phyloP scores from a whole-genome alignment of 1,140 invertebrate genomes.

The Teleopsis dalmanni region DNA sequence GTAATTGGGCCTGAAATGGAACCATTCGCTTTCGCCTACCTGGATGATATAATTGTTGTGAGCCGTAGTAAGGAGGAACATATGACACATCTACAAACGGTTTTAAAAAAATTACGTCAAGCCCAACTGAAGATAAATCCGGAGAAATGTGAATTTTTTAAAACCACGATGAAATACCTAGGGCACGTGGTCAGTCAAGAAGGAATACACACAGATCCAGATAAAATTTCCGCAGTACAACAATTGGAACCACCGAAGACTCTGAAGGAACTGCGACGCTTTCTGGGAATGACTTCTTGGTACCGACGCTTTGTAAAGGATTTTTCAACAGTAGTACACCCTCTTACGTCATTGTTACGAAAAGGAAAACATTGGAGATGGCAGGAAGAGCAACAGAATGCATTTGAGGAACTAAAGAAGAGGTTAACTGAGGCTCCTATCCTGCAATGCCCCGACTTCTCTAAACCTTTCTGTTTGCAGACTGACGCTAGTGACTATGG shows the following conservation, averaged over 20 bases:
- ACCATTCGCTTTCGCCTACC: conserved; percentile 30
- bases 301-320: conserved; percentile 36
- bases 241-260: conserved; percentile 22
- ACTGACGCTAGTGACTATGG: conserved; percentile 3
- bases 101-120: conserved; percentile 9
- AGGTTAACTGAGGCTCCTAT: no score
- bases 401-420: conserved; percentile 5
- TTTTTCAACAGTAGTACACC: conserved; percentile 26
- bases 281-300: conserved; percentile 35
- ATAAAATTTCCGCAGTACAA: conserved; percentile 23
- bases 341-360: conserved; percentile 22
- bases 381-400: background rate
- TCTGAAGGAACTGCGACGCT: conserved; percentile 28
- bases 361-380: conserved; percentile 13
- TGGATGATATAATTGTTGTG: conserved; percentile 18
- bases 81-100: conserved; percentile 22
- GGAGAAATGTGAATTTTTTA: conserved; percentile 29
- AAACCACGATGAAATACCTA: conserved; percentile 22
- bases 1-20: conserved; percentile 15
- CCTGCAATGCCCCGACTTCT: conserved; percentile 16
- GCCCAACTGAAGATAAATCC: conserved; percentile 14
- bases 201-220: conserved; percentile 19
- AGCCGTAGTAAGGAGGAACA: conserved; percentile 38
- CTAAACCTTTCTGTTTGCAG: conserved; percentile 5
- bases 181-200: conserved; percentile 23